Evolutionary conservation across 35 echinoderm and acorn worm genomes (phyloP).

Genomic region (Anneissia japonica): DNA sequence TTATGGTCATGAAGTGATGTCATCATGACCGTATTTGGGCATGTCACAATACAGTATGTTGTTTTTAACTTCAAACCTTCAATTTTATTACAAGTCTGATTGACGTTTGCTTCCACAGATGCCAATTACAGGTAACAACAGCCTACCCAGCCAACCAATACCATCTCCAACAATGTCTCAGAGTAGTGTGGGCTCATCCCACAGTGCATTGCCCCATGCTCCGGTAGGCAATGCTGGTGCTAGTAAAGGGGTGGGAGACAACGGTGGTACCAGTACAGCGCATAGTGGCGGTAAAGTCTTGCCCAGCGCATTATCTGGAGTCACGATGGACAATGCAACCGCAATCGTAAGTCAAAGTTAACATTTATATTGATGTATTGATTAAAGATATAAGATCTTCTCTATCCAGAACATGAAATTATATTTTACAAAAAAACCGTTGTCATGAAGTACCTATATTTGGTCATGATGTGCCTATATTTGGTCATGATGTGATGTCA

Average conservation of each 20-base stretch:
- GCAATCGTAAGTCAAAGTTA: not conserved
- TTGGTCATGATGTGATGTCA: no score
- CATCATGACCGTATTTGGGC: no score
- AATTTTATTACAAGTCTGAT: no score
- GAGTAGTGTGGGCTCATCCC: not conserved
- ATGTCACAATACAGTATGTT: no score
- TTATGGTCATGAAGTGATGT: no score
- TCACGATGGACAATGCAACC: not conserved
- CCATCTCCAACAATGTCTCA: not conserved
- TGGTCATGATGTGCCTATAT: no score
- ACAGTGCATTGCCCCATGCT: not conserved
- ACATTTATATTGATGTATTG: no score
- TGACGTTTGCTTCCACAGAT: not conserved
- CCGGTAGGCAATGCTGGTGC: not conserved
- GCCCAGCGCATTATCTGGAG: not conserved
- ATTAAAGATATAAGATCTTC: no score
- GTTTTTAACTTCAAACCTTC: no score
- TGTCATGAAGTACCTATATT: no score
- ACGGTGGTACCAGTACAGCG: not conserved
- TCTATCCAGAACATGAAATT: no score
- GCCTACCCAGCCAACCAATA: not conserved
- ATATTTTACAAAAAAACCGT: no score
- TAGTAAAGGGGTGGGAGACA: not conserved
- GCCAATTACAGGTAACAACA: not conserved
- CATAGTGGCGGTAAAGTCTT: not conserved